Base-by-base conservation (phyloP, 2,888 invertebrate genomes). In the Xylocampa areola region DNA sequence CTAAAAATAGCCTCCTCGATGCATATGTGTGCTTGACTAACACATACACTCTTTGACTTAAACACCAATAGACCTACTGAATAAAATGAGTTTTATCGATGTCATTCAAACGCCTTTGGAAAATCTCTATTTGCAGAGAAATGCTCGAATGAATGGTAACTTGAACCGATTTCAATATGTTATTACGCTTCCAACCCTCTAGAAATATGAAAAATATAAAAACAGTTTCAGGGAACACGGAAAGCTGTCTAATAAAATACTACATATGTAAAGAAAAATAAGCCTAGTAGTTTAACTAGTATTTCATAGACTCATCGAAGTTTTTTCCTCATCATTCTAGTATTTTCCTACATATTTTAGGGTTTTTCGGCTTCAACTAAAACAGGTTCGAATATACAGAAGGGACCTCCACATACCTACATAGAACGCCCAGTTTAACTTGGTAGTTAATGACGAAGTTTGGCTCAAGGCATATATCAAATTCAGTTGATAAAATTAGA, bases 301-400 rank as follows among this genome's bases (percentile, higher is more conserved):
- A 33, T 44, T 44, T 29, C n/a, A 29, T 32, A 16, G 29, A 41
- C 44, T 45, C 2, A 21, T 41, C 29, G 13, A 62, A 45, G 2
- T 53, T 27, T 45, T 0, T 45, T 41, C 14, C 10, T 0, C n/a
- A 30, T 41, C 30, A 41, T 45, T 41, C 19, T 4, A 14, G 14
- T 13, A 13, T 27, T 5, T 33, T 19, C 13, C 14, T 8, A 41
- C 45, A 30, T 36, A 45, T 29, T 53, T 62, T 7, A 25, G 13
- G 40, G n/a, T 16, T 37, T 21, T 21, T 4, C 10, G 6, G 14
- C 21, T 40, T 13, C 14, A 40, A n/a, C 21, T 25, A 33, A 41
- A 36, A 25, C 29, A 45, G 44, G n/a, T n/a, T n/a, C n/a, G n/a
- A n/a, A n/a, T n/a, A n/a, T n/a, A n/a, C n/a, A n/a, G n/a, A n/a